phyloP scores from a whole-genome alignment of 2,797 vertebrate species.

The Fundulus diaphanus region DNA sequence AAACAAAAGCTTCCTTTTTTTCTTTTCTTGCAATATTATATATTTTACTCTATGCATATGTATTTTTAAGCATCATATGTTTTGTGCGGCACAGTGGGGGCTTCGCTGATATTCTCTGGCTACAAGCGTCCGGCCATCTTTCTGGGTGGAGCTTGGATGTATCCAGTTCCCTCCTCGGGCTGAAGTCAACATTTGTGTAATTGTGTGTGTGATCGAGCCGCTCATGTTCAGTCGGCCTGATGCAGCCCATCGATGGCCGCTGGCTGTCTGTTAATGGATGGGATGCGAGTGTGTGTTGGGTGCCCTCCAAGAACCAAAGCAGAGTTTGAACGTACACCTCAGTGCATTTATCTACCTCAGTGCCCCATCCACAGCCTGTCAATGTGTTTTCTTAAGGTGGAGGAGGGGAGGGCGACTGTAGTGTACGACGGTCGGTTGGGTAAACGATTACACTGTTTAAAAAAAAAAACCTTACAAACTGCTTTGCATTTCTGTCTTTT shows the following conservation, averaged over 20 bases:
- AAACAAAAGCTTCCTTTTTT: neutral
- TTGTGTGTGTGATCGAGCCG: constrained; percentile 19
- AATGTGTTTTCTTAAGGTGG: constrained; percentile 9
- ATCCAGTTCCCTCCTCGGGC: constrained; percentile 2
- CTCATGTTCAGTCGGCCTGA: constrained; percentile 6
- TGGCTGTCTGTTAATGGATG: constrained; percentile 48
- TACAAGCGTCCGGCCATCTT: neutral
- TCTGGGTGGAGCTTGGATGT: neutral
- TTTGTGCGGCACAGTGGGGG: neutral
- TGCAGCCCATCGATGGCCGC: constrained; percentile 4
- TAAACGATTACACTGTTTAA: neutral
- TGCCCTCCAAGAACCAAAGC: constrained; percentile 49
- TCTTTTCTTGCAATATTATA: neutral
- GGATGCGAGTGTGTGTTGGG: constrained; percentile 34
- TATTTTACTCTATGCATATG: neutral
- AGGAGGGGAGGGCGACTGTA: neutral
- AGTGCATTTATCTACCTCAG: constrained; percentile 40
- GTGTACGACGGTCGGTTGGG: neutral
- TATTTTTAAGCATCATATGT: neutral
- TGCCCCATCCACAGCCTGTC: constrained; percentile 24
- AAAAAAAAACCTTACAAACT: neutral
- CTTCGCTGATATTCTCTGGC: neutral
- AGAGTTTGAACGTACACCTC: constrained; percentile 28
- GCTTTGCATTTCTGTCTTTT: neutral
- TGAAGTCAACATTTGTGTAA: constrained; percentile 11